Conservation (phyloP, 53 echinoderm and acorn worm genomes). For the Echinometra lucunter region DNA sequence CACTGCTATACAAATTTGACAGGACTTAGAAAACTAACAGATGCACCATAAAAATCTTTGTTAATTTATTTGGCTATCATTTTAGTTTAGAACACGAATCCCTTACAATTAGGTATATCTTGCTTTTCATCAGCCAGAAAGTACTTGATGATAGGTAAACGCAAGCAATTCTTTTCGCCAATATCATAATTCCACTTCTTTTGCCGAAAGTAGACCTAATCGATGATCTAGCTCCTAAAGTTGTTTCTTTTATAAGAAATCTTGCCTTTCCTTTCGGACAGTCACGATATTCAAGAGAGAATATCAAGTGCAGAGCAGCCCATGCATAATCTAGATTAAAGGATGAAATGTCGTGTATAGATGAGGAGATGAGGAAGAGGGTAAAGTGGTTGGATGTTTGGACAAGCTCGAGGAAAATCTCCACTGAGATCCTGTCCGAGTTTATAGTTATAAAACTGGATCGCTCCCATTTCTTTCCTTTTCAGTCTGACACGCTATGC, state of each 20-base stretch:
- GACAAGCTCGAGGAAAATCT: slow-evolving; percentile 26
- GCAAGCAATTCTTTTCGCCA: no score
- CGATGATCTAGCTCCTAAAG: neutral
- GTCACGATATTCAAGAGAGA: neutral
- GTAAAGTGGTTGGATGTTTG: slow-evolving; percentile 40
- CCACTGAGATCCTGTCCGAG: slow-evolving; percentile 22
- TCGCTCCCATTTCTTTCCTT: neutral
- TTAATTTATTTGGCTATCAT: neutral
- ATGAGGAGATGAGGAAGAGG: slow-evolving; percentile 34
- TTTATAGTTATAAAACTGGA: slow-evolving; percentile 1
- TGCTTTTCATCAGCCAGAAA: neutral
- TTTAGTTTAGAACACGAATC: no score
- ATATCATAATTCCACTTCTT: neutral
- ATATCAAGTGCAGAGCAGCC: neutral
- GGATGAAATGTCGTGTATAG: slow-evolving; percentile 2
- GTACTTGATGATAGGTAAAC: no score
- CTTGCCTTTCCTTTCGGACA: neutral
- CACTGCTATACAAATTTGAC: no score
- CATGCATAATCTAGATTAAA: slow-evolving; percentile 22
- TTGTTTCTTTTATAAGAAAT: neutral
- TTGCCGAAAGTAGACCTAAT: neutral
- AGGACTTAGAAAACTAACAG: neutral
- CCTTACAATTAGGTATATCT: neutral
- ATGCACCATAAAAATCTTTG: neutral
- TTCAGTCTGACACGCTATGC: neutral